These are phyloP conservation scores for Shargacucullia verbasci DNA, from an alignment of 2,888 invertebrate species.

Conservation along the genomic window DNA sequence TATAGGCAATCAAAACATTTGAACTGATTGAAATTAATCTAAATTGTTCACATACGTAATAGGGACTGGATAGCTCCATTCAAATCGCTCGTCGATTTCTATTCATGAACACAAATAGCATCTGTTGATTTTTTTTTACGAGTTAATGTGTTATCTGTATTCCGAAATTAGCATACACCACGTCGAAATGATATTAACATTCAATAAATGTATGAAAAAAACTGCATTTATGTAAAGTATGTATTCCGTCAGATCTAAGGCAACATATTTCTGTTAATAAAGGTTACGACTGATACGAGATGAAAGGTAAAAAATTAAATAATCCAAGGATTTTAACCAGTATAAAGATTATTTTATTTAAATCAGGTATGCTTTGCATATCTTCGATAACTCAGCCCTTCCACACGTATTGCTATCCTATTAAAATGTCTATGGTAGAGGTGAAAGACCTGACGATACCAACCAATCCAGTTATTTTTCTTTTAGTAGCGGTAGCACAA, in stretches of 20 bases:
- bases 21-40: conserved; percentile 29
- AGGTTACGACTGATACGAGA: conserved; percentile 29
- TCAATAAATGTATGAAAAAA: conserved; percentile 19
- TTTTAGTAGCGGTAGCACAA: conserved; percentile 1
- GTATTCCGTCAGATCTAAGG: conserved; percentile 8
- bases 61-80: conserved; percentile 21
- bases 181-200: conserved; percentile 30
- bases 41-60: conserved; percentile 24
- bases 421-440: conserved; percentile 31
- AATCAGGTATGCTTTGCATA: conserved; percentile 2
- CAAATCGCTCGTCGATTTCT: conserved; percentile 22
- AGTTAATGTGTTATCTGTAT: conserved; percentile 49
- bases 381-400: conserved; percentile 10
- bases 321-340: conserved; percentile 37
- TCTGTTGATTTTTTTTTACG: conserved; percentile 41
- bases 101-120: conserved; percentile 41
- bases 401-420: neutral
- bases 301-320: conserved; percentile 37
- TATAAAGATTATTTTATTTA: conserved; percentile 9
- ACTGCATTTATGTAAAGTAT: conserved; percentile 9
- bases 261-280: conserved; percentile 8
- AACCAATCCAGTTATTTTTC: conserved; percentile 18
- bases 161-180: conserved; percentile 47
- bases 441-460: conserved; percentile 45
- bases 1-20: conserved; percentile 16